These are phyloP conservation scores for Trimorus sp. DNA, from an alignment of 2,888 invertebrate species.

Conservation along the genomic window DNA sequence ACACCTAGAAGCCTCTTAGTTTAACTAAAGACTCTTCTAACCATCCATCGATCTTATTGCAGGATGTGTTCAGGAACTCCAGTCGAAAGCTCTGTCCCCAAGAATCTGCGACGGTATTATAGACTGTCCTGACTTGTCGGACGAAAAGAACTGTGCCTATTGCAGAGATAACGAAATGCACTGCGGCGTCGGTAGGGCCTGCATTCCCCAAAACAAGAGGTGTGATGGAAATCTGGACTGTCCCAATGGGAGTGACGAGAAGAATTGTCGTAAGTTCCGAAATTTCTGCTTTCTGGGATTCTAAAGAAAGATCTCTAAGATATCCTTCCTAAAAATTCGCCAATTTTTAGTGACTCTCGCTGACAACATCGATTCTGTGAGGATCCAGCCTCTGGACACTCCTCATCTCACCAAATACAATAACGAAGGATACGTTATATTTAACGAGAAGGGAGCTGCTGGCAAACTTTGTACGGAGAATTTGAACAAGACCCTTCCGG, in stretches of 20 bases:
- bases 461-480: constrained; percentile 93
- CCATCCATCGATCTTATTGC: constrained; percentile 27
- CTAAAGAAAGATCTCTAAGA: too few relatives aligned
- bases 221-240: constrained; percentile 94
- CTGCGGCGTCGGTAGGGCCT: constrained; percentile 90
- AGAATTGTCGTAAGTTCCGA: constrained; percentile 87
- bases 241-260: constrained; percentile 93
- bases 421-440: constrained; percentile 91
- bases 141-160: constrained; percentile 91
- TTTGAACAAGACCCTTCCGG: constrained; percentile 85
- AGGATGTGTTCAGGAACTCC: constrained; percentile 90
- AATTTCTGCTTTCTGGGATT: too few relatives aligned
- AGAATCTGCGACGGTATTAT: constrained; percentile 93
- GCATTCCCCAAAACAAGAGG: constrained; percentile 87
- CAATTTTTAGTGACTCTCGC: constrained; percentile 87
- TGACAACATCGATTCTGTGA: constrained; percentile 86
- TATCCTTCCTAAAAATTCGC: too few relatives aligned
- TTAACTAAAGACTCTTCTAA: too few relatives aligned
- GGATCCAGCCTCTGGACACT: constrained; percentile 85
- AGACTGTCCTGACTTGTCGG: constrained; percentile 92
- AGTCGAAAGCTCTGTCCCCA: constrained; percentile 88
- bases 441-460: constrained; percentile 90
- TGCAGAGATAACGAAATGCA: constrained; percentile 88
- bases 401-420: constrained; percentile 88
- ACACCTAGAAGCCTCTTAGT: too few relatives aligned